Conservation (phyloP, 2,797 vertebrate genomes). For the Enteromius viviparus region DNA sequence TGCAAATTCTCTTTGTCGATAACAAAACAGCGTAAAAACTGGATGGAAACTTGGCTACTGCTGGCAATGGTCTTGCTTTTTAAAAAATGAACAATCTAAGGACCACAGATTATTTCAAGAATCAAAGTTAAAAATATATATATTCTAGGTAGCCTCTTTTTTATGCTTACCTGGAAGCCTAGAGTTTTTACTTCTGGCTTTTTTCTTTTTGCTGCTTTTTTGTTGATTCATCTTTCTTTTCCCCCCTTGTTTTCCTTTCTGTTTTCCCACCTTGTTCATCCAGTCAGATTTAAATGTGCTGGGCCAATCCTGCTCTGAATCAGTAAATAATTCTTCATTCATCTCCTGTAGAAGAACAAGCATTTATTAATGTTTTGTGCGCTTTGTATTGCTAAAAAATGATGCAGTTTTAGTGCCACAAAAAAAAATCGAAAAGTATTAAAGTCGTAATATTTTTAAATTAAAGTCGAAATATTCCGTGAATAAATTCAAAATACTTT, state of each 20-base stretch:
- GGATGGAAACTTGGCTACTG: too few species aligned
- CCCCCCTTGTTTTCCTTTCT: not conserved
- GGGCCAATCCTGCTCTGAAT: not conserved
- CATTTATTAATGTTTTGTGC: not conserved
- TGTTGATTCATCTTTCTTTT: constrained; percentile 13
- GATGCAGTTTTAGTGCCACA: too few species aligned
- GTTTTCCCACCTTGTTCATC: not conserved
- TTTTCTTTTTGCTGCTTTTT: not conserved
- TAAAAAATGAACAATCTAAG: too few species aligned
- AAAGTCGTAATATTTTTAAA: too few species aligned
- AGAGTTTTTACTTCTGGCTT: not conserved
- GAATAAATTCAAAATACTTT: too few species aligned
- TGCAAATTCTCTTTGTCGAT: too few species aligned
- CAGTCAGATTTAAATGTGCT: not conserved
- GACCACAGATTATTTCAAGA: too few species aligned
- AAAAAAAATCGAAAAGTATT: too few species aligned
- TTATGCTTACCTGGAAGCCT: not conserved
- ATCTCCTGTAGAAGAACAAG: not conserved
- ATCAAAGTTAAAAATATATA: not conserved
- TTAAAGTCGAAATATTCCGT: too few species aligned
- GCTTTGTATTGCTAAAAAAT: not conserved
- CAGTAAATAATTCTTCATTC: not conserved
- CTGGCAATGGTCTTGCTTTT: too few species aligned
- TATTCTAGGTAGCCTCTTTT: not conserved
- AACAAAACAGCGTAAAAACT: too few species aligned